Evolutionary conservation across 2,888 invertebrate species (phyloP).

Genomic region (Pantelozetes paolii): DNA sequence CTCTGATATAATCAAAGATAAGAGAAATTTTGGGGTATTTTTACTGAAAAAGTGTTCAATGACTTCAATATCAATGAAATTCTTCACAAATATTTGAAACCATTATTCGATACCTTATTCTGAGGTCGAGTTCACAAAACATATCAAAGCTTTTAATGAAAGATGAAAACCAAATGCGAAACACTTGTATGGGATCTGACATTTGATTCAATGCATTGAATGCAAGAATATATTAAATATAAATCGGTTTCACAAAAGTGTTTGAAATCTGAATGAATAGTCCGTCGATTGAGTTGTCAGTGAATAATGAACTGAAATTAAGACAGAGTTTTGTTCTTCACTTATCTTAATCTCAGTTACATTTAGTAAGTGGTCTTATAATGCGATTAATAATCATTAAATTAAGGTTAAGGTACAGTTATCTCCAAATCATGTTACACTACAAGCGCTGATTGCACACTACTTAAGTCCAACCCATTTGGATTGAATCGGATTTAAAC

Average conservation of each 20-base stretch:
- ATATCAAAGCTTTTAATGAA: neutral
- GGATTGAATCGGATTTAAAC: no score
- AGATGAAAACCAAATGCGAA: no score
- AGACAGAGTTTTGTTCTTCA: neutral
- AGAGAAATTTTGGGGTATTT: no score
- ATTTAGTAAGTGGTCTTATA: neutral
- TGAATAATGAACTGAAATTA: slow-evolving; percentile 8
- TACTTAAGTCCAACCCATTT: no score
- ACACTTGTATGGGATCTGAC: no score
- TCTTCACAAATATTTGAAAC: neutral
- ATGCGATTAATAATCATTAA: neutral
- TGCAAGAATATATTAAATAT: no score
- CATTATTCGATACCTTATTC: neutral
- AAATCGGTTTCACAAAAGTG: no score
- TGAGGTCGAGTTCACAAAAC: neutral
- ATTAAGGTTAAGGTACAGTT: neutral
- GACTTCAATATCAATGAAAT: no score
- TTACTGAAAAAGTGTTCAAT: no score
- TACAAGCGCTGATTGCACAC: no score
- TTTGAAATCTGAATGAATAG: neutral
- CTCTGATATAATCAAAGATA: no score
- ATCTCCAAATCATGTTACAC: neutral
- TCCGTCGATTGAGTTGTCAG: neutral
- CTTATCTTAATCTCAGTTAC: neutral
- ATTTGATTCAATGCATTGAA: no score